phyloP scores from a whole-genome alignment of 2,888 invertebrate species.

The Apocheima hispidaria region DNA sequence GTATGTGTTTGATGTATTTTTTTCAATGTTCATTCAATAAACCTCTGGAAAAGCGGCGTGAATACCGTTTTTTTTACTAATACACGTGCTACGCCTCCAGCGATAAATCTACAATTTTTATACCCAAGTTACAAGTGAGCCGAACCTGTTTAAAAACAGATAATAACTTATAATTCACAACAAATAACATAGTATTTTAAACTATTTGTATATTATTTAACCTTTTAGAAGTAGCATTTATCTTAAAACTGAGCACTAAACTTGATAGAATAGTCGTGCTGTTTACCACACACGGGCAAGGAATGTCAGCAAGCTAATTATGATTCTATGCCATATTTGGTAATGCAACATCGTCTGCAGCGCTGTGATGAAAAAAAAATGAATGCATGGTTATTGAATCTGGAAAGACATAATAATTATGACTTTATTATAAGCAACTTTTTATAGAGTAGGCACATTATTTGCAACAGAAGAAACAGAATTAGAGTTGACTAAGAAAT shows the following conservation, averaged over 20 bases:
- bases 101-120: conserved; percentile 11
- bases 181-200: conserved; percentile 30
- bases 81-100: conserved; percentile 22
- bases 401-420: no score
- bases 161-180: conserved; percentile 8
- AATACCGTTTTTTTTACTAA: conserved; percentile 1
- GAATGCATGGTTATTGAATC: no score
- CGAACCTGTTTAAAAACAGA: background rate
- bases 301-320: conserved; percentile 31
- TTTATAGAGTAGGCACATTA: no score
- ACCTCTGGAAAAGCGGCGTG: no score
- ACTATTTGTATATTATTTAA: conserved; percentile 23
- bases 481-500: no score
- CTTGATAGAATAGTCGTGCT: conserved; percentile 19
- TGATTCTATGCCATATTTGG: conserved; percentile 25
- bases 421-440: no score
- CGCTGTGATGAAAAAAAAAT: background rate
- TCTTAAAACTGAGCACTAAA: conserved; percentile 24
- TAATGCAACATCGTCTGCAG: background rate
- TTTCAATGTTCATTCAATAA: no score
- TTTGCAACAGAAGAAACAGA: no score
- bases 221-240: conserved; percentile 28
- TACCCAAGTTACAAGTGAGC: background rate
- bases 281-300: conserved; percentile 24
- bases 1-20: no score